phyloP scores from a whole-genome alignment of 2,888 invertebrate genomes.

The Pecten maximus region DNA sequence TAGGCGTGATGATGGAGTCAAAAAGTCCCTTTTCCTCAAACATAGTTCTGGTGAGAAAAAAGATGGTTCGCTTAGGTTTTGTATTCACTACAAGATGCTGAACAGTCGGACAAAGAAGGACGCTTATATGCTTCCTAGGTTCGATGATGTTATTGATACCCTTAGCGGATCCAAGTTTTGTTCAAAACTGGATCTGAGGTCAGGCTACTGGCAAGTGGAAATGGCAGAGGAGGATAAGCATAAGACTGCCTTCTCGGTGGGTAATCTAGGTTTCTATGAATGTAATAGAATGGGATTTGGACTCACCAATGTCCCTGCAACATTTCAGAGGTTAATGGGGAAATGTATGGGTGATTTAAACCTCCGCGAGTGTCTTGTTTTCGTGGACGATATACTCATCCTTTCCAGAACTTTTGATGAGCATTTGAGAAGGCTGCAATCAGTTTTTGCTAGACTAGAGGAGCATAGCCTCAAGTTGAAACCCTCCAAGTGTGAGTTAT shows the following conservation, averaged over 20 bases:
- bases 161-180: conserved; percentile 48
- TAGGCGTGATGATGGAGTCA: conserved; percentile 47
- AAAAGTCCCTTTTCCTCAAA: conserved; percentile 50
- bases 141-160: conserved; percentile 53
- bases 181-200: conserved; percentile 50
- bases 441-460: conserved; percentile 48
- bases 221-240: conserved; percentile 48
- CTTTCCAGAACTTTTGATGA: conserved; percentile 51
- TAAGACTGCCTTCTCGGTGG: conserved; percentile 57
- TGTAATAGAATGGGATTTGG: conserved; percentile 56
- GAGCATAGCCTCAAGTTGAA: conserved; percentile 49
- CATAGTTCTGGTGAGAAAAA: conserved; percentile 56
- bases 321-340: conserved; percentile 53
- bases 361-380: conserved; percentile 53
- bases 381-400: conserved; percentile 51
- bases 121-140: conserved; percentile 54
- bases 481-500: conserved; percentile 54
- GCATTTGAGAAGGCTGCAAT: conserved; percentile 44
- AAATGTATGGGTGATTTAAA: conserved; percentile 51
- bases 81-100: conserved; percentile 51
- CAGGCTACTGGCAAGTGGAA: neutral
- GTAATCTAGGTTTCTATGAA: conserved; percentile 55
- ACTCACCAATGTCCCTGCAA: conserved; percentile 52
- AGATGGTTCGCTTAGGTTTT: conserved; percentile 55
- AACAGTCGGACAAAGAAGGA: conserved; percentile 54